Evolutionary conservation across 2,797 vertebrate species (phyloP), one percentile per base, ranked within the genome.

Genomic region (Danio tinwini): DNA sequence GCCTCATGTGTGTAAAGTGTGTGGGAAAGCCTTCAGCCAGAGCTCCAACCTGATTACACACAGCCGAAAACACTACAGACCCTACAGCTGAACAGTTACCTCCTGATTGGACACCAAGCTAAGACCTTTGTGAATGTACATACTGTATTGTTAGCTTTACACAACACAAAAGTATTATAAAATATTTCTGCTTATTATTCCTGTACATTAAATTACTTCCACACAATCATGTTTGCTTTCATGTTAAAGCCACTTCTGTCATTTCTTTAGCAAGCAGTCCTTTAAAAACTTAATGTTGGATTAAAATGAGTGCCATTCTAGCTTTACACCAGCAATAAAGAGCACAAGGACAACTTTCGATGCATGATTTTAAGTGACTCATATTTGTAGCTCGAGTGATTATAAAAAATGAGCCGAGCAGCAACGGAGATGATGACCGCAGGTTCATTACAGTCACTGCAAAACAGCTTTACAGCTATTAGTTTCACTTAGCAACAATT

Each of bases 31-130:
- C 0, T 95, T 95, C 91, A 95, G 94, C 85, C 94, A 95, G 90
- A 95, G 94, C 87, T 95, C 94, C 77, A 95, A 95, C 88, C 93
- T 95, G 82, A 94, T 95, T 90, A 95, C 94, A 17, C 94, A 95
- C 93, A 93, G 92, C 80, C 89, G 93, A 14, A 94, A 95, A 83
- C 94, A 95, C 88, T 86, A 73, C 19, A 88, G 88, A 70, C 91
- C 93, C 29, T 89, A 91, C 87, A 85, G 47, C 87, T 94, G 92
- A 83, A 67, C 88, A 1, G 78, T 4, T 74, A 49, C 17, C 5
- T n/a, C 0, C 21, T 7, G 1, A 19, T 7, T 11, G 4, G 1
- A 39, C 21, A 55, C 42, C 6, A 1, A 39, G 50, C 2, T 16
- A n/a, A 50, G 19, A 53, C 6, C n/a, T 75, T 62, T 44, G 17